A percentile compares a stretch with the other conserved stretches of the same genome.
phyloP scores from a whole-genome alignment of 2,113 vertebrate genomes.

The Rhizomys pruinosus region DNA sequence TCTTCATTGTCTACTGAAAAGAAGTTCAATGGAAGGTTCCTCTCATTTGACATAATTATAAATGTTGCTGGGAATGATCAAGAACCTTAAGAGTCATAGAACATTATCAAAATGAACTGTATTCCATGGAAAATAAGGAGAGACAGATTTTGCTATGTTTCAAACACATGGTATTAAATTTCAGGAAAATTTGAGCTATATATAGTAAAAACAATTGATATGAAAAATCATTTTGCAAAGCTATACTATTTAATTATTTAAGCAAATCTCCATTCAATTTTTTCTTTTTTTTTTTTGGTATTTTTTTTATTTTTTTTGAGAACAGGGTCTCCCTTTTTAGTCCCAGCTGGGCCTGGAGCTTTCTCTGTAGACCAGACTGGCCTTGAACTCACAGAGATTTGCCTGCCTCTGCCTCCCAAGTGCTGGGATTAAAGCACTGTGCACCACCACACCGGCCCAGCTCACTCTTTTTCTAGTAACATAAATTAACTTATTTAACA shows the following conservation, averaged over 20 bases:
- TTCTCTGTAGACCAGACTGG: no score
- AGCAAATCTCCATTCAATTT: not conserved
- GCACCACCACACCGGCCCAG: no score
- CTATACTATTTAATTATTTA: constrained; percentile 13
- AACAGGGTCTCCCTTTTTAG: no score
- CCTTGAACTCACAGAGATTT: no score
- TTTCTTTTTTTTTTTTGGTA: no score
- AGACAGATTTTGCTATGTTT: not conserved
- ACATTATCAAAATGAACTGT: constrained; percentile 53
- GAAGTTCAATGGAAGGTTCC: constrained; percentile 79
- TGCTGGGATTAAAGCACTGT: no score
- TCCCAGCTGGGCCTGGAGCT: no score
- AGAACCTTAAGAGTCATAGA: constrained; percentile 60
- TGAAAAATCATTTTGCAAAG: constrained; percentile 3
- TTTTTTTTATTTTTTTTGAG: no score
- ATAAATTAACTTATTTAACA: not conserved
- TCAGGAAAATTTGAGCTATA: constrained; percentile 50
- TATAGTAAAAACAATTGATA: constrained; percentile 29
- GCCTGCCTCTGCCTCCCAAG: no score
- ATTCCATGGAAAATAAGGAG: constrained; percentile 41
- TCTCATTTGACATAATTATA: constrained; percentile 76
- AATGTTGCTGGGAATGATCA: constrained; percentile 63
- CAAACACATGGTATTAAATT: constrained; percentile 57
- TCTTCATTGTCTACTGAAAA: constrained; percentile 60
- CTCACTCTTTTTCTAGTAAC: no score